phyloP scores from a whole-genome alignment of 2,888 invertebrate genomes.

The Pasiphila rectangulata region DNA sequence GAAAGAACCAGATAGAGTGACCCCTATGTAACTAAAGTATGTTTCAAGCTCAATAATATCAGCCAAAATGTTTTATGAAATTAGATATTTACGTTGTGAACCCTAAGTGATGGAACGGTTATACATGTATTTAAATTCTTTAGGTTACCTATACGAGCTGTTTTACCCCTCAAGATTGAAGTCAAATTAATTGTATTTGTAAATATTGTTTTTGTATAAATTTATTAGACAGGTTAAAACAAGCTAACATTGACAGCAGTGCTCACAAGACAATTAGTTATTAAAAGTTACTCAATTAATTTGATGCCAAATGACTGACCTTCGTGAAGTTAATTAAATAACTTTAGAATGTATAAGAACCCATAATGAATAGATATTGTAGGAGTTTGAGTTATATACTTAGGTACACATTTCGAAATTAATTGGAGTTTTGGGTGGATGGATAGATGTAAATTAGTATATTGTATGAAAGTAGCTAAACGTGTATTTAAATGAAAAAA shows the following conservation, averaged over 20 bases:
- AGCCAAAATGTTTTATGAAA: constrained; percentile 31
- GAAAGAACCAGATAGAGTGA: constrained; percentile 63
- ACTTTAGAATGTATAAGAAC: constrained; percentile 40
- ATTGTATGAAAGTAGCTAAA: constrained; percentile 20
- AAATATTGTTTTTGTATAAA: too few relatives aligned
- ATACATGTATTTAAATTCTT: too few relatives aligned
- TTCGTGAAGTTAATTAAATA: constrained; percentile 63
- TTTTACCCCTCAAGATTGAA: constrained; percentile 2
- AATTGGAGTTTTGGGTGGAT: neutral
- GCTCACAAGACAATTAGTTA: too few relatives aligned
- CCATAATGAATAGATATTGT: neutral
- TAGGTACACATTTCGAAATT: neutral
- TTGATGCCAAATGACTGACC: constrained; percentile 58
- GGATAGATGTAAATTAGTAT: constrained; percentile 8
- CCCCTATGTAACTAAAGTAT: constrained; percentile 54
- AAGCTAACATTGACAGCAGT: too few relatives aligned
- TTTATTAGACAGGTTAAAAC: neutral
- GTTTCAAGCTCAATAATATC: constrained; percentile 31
- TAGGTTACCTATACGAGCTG: too few relatives aligned
- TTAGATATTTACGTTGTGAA: constrained; percentile 29
- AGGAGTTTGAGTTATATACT: too few relatives aligned
- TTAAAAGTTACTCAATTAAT: constrained; percentile 19
- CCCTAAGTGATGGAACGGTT: neutral
- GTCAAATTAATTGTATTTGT: neutral
- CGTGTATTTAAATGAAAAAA: constrained; percentile 13